Conservation (phyloP, 2,113 vertebrate genomes). For the Forbesichthys agassizii region DNA sequence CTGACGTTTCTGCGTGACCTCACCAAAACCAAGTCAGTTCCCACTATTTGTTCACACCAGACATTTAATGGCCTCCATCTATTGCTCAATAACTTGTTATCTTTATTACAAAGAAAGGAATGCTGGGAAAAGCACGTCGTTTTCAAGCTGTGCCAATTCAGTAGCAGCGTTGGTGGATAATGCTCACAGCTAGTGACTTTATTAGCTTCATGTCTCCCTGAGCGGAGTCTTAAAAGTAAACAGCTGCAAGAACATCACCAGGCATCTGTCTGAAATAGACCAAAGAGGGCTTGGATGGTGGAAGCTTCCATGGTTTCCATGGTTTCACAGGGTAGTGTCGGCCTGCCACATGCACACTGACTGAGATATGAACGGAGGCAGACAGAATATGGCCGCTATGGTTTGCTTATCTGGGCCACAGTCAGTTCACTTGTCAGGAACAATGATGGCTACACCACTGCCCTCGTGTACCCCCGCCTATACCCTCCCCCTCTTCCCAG, state of each 20-base stretch:
- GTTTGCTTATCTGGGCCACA: constrained; percentile 42
- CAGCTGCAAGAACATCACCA: constrained; percentile 35
- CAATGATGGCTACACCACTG: constrained; percentile 59
- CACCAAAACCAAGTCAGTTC: constrained; percentile 43
- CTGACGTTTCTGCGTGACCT: constrained; percentile 11
- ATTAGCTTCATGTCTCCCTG: constrained; percentile 18
- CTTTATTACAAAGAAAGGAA: constrained; percentile 53
- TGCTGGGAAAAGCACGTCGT: constrained; percentile 56
- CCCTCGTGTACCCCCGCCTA: constrained; percentile 36
- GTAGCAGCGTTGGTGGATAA: constrained; percentile 19
- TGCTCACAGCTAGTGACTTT: constrained; percentile 35
- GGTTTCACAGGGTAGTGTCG: neutral
- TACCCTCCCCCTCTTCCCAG: constrained; percentile 41
- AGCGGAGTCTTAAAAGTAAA: constrained; percentile 17
- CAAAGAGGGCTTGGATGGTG: neutral
- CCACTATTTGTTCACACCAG: constrained; percentile 59
- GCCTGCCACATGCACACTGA: constrained; percentile 4
- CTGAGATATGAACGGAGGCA: constrained; percentile 36
- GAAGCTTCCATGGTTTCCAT: neutral
- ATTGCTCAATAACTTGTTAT: constrained; percentile 53
- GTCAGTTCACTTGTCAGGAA: constrained; percentile 46
- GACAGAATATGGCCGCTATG: constrained; percentile 43
- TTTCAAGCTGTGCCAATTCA: constrained; percentile 36
- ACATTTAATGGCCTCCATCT: constrained; percentile 36
- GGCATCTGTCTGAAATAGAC: constrained; percentile 16